phyloP scores from a whole-genome alignment of 2,797 vertebrate genomes.

The Periophthalmus magnuspinnatus region DNA sequence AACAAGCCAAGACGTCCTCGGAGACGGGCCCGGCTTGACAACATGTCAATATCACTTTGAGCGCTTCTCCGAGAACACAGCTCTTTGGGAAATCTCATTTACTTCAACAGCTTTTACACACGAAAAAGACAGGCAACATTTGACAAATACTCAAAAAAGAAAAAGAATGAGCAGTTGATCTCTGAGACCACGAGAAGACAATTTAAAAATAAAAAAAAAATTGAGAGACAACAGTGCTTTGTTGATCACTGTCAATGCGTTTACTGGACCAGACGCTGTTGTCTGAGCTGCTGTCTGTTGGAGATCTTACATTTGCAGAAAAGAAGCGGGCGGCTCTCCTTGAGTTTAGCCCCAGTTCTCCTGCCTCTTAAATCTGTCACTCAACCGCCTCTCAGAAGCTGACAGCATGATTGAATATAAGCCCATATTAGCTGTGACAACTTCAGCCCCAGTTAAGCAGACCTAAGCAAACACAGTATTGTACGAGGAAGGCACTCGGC shows the following conservation, averaged over 20 bases:
- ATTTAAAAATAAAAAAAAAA: slow-evolving; percentile 45
- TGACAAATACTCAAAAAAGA: slow-evolving; percentile 55
- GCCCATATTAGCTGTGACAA: slow-evolving; percentile 76
- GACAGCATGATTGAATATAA: slow-evolving; percentile 82
- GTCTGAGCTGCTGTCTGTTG: slow-evolving; percentile 74
- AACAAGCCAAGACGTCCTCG: slow-evolving; percentile 76
- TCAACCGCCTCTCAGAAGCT: slow-evolving; percentile 74
- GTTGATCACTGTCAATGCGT: slow-evolving; percentile 82
- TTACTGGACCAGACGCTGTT: slow-evolving; percentile 79
- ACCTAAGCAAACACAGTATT: slow-evolving; percentile 67
- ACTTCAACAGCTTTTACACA: slow-evolving; percentile 70
- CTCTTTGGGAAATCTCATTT: slow-evolving; percentile 83
- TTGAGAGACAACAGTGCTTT: slow-evolving; percentile 77
- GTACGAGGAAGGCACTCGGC: slow-evolving; percentile 46
- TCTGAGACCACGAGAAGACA: slow-evolving; percentile 73
- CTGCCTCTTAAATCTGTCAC: slow-evolving; percentile 78
- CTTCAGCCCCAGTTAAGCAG: slow-evolving; percentile 70
- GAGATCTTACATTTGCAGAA: slow-evolving; percentile 69
- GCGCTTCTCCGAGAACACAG: slow-evolving; percentile 69
- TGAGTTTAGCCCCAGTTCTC: slow-evolving; percentile 75
- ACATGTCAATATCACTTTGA: slow-evolving; percentile 86
- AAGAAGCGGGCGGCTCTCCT: slow-evolving; percentile 66
- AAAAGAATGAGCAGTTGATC: slow-evolving; percentile 72
- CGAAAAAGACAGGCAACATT: slow-evolving; percentile 59
- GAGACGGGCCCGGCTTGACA: slow-evolving; percentile 80